Evolutionary conservation across 2,113 vertebrate species (phyloP), one percentile per base, ranked within the genome.

Genomic region (Delphinus delphis): DNA sequence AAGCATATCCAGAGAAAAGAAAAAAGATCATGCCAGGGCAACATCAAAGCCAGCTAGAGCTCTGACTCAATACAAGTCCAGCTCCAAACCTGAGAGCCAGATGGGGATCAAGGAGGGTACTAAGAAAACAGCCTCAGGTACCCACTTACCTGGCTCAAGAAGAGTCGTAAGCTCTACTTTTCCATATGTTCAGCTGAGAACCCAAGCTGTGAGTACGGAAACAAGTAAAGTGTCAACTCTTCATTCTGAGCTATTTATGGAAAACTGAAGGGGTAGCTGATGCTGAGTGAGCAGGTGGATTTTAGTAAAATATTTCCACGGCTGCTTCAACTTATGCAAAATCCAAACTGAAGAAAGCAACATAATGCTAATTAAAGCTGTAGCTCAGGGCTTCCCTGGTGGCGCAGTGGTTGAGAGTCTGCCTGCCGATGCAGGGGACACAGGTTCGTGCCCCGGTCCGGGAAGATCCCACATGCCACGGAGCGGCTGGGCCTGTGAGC

Each of bases 301-400:
- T 87, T 92, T 60, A 98, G 89, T 85, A 84, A 98, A 98, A 92
- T 97, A 92, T 98, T 97, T 98, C 92, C 92, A 92, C 84, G 95
- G 89, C 38, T 96, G 68, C 65, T 95, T 97, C 95, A 88, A 93
- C 91, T 94, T 95, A 82, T 74, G 89, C 92, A 96, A 97, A 97
- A 95, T 93, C 90, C 81, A 96, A 92, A 93, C 55, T 58, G 92
- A 97, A 97, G 94, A 95, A 97, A 96, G 89, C 89, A 97, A 81
- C 91, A 76, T 93, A 79, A 93, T 93, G 74, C 95, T 95, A 97
- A 98, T 97, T 96, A 96, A 96, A 97, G 92, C 96, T 93, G 93
- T 68, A 68, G 83, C 93, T 97, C 90, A 93, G 74, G 44, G 44
- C 44, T 47, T 47, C 44, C 44, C 44, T 47, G 44, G 44, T 47